Evolutionary conservation across 64 coral and sea anemone species (phyloP).

Genomic region (Dendrophyllia cribrosa): DNA sequence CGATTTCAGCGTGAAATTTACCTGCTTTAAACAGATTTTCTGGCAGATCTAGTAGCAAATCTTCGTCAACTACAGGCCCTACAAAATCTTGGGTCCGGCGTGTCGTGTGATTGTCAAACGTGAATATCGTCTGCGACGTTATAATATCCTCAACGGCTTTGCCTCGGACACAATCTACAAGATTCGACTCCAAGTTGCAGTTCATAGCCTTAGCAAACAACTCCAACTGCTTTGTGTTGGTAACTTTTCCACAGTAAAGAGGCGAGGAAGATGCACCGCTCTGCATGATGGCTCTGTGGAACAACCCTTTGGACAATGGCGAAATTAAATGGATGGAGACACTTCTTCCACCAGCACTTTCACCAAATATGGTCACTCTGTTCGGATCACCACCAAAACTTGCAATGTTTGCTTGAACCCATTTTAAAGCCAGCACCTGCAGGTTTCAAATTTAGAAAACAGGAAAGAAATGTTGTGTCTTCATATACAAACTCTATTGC

Average conservation of each 20-base stretch:
- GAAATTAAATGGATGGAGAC: constrained; percentile 38
- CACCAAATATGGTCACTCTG: constrained; percentile 64
- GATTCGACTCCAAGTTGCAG: background rate
- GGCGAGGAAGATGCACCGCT: constrained; percentile 15
- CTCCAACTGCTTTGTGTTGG: background rate
- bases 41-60: background rate
- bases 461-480: no score
- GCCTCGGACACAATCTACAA: background rate
- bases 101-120: background rate
- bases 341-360: constrained; percentile 33
- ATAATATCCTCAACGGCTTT: background rate
- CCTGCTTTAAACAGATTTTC: background rate
- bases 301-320: constrained; percentile 38
- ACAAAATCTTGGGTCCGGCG: background rate
- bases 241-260: background rate
- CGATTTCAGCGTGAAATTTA: background rate
- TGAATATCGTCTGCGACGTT: background rate
- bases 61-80: background rate
- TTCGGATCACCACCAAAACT: constrained; percentile 54
- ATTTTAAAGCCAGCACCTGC: constrained; percentile 51
- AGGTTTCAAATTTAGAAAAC: no score
- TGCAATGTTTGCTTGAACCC: constrained; percentile 54
- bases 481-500: no score
- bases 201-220: background rate
- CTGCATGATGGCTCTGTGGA: constrained; percentile 37